These are phyloP conservation scores for Aspiorhynchus laticeps DNA, from an alignment of 2,113 vertebrate genomes.

Conservation along the genomic window DNA sequence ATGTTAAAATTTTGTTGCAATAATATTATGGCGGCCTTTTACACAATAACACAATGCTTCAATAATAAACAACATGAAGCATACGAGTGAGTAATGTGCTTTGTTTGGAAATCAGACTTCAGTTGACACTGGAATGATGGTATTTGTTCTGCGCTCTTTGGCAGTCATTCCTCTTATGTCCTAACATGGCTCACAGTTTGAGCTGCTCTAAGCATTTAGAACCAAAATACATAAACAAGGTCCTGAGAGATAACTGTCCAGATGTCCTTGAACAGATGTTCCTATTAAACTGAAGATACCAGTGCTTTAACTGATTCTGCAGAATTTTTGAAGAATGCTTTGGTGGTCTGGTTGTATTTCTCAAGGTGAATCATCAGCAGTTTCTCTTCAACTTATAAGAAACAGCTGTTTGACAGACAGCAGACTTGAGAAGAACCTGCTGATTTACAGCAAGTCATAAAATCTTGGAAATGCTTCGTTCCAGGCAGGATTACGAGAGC, in stretches of 20 bases:
- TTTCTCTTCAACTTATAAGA: slow-evolving; percentile 43
- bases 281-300: slow-evolving; percentile 9
- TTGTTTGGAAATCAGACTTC: not conserved
- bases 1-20: not conserved
- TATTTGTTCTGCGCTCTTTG: slow-evolving; percentile 4
- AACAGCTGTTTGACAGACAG: slow-evolving; percentile 54
- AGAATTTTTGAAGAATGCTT: slow-evolving; percentile 37
- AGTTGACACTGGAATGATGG: not conserved
- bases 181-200: not conserved
- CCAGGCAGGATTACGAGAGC: slow-evolving; percentile 39
- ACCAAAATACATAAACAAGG: not conserved
- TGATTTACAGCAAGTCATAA: slow-evolving; percentile 49
- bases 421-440: slow-evolving; percentile 28
- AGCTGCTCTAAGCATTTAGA: not conserved
- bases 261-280: slow-evolving; percentile 27
- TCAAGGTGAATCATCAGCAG: slow-evolving; percentile 45
- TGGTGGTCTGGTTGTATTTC: slow-evolving; percentile 50
- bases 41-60: not conserved
- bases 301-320: slow-evolving; percentile 28
- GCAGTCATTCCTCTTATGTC: slow-evolving; percentile 3
- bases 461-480: slow-evolving; percentile 27
- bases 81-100: not conserved
- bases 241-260: slow-evolving; percentile 20
- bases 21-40: not conserved
- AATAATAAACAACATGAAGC: not conserved